Percentiles rank a stretch among this genome's conserved stretches.
Evolutionary conservation across 2,888 invertebrate genomes (phyloP).

Genomic region (Mythimna loreyi): DNA sequence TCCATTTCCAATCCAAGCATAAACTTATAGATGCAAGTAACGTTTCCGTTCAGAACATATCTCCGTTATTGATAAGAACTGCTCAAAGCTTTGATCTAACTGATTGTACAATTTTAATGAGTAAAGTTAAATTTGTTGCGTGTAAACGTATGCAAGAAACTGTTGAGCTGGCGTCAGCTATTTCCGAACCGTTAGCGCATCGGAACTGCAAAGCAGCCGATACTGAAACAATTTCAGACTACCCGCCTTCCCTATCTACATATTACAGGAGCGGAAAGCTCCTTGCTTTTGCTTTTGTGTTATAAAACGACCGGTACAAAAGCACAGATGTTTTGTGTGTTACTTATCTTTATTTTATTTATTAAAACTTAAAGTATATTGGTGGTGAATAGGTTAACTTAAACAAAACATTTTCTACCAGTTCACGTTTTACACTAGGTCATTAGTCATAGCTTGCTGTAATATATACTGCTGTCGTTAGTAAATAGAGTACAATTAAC

Average conservation of each 20-base stretch:
- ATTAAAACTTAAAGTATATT: no score
- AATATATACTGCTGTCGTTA: no score
- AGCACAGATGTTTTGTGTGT: constrained; percentile 3
- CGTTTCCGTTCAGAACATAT: constrained; percentile 20
- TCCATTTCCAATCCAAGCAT: constrained; percentile 33
- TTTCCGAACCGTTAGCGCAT: constrained; percentile 41
- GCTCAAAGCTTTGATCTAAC: constrained; percentile 41
- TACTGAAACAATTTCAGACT: constrained; percentile 51
- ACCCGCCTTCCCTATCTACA: constrained; percentile 38
- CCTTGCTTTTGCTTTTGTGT: constrained; percentile 17
- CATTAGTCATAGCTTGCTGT: no score
- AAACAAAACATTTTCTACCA: no score
- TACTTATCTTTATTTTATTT: no score
- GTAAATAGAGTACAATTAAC: no score
- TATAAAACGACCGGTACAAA: not conserved
- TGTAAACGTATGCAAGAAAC: constrained; percentile 55
- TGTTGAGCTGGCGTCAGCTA: constrained; percentile 39
- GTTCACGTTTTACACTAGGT: no score
- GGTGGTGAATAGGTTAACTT: no score
- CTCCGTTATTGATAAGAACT: constrained; percentile 7
- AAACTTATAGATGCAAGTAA: constrained; percentile 26
- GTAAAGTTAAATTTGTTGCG: constrained; percentile 49
- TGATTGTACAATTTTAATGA: constrained; percentile 55
- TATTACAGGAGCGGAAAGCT: constrained; percentile 29
- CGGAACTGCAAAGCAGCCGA: constrained; percentile 42